These are phyloP conservation scores for Coremacera marginata DNA, from an alignment of 2,888 invertebrate genomes.

Conservation along the genomic window DNA sequence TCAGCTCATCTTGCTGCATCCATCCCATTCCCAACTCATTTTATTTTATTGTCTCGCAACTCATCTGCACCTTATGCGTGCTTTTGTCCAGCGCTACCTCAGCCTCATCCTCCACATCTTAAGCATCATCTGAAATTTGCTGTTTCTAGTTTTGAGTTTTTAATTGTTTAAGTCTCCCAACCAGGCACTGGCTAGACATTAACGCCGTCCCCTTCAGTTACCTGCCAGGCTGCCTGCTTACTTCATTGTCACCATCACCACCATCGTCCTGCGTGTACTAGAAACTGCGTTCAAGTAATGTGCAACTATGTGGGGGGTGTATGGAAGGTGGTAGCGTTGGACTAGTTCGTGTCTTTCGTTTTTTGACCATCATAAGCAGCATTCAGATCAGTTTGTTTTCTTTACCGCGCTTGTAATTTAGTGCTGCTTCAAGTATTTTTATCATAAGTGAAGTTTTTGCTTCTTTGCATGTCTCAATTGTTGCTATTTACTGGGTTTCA, in stretches of 20 bases:
- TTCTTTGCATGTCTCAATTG: slow-evolving; percentile 12
- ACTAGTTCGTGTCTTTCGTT: background rate
- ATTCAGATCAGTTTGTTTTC: slow-evolving; percentile 4
- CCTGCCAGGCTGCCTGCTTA: background rate
- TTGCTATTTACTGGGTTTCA: background rate
- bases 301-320: background rate
- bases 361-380: background rate
- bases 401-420: slow-evolving; percentile 10
- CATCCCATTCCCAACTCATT: slow-evolving; percentile 19
- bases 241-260: background rate
- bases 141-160: slow-evolving; percentile 30
- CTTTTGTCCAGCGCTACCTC: background rate
- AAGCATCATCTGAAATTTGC: background rate
- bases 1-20: background rate
- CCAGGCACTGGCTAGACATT: background rate
- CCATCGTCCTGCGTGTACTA: background rate
- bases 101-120: background rate
- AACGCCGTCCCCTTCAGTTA: background rate
- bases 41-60: slow-evolving; percentile 31
- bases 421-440: slow-evolving; percentile 15
- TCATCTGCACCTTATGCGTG: slow-evolving; percentile 24
- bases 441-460: slow-evolving; percentile 8
- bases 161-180: slow-evolving; percentile 28
- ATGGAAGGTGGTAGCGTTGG: background rate
- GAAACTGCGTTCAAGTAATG: background rate